Base-by-base conservation (phyloP, 2,113 vertebrate species). In the Hemibagrus wyckioides region DNA sequence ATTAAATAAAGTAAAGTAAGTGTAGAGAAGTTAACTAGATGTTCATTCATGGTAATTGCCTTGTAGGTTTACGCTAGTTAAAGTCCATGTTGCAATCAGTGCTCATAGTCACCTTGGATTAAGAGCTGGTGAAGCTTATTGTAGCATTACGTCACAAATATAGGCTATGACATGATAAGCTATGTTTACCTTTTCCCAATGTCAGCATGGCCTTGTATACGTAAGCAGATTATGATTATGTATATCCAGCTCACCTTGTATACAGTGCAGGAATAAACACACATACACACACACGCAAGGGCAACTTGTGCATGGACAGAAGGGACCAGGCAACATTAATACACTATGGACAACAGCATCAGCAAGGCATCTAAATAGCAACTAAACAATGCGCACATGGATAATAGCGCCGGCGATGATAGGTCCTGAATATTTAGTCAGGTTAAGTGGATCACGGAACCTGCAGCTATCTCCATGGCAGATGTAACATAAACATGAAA, bases 71-170 rank as follows among this genome's bases (percentile, higher is more conserved):
- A 69, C 41, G 50, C 25, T 65, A 36, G 41, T 1, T 67, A 28
- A 39, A 59, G 15, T 54, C 19, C 61, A 50, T 41, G 76, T 48
- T 36, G 8, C 3, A 15, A 39, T 33, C 6, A 36, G 41, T 14
- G 36, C 41, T 54, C 89, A 92, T 88, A 92, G 92, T 94, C 94
- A 95, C 94, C 92, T 94, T 93, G 92, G 88, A 89, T 23, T 93
- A 92, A 90, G 56, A 88, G 85, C 54, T 87, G 87, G 77, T 17
- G 81, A 82, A 57, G 75, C 21, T 83, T 84, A 67, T 80, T 84
- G 57, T 85, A 25, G 89, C 89, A 93, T 95, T 91, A 94, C 57
- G 63, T 83, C 41, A 91, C 88, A 91, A 91, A 87, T 91, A 89
- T 84, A 61, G 33, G 30, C 48, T 65, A 33, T 30, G 63, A 36